Evolutionary conservation across 2,888 invertebrate species (phyloP).

Genomic region (Ichneumon xanthorius): DNA sequence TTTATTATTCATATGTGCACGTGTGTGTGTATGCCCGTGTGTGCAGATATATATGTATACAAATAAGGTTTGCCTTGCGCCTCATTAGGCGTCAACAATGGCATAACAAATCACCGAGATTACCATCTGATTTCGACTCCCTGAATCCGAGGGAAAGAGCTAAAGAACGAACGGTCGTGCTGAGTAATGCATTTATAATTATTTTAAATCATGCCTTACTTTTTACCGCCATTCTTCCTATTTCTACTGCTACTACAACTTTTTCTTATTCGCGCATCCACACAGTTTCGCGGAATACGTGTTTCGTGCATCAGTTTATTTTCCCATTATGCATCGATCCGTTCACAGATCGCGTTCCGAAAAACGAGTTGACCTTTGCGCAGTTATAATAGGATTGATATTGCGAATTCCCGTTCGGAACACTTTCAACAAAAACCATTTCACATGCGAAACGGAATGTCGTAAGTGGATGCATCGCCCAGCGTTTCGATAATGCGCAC

Average conservation of each 20-base stretch:
- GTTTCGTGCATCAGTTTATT: constrained; percentile 1
- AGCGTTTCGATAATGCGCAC: neutral
- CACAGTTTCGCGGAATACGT: neutral
- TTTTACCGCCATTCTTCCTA: neutral
- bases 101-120: constrained; percentile 80
- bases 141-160: constrained; percentile 63
- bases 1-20: neutral
- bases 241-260: neutral
- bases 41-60: neutral
- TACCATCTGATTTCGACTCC: constrained; percentile 76
- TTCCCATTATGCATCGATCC: neutral
- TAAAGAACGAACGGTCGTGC: constrained; percentile 53
- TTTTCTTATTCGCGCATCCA: constrained; percentile 12
- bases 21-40: neutral
- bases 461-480: neutral
- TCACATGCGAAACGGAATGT: neutral
- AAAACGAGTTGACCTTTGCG: no score
- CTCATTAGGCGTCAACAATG: constrained; percentile 81
- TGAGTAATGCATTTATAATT: constrained; percentile 79
- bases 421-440: no score
- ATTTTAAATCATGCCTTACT: constrained; percentile 75
- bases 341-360: neutral
- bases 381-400: no score
- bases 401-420: no score
- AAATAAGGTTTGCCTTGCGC: constrained; percentile 35